A percentile compares a stretch with the other conserved stretches of the same genome.
phyloP scores from a whole-genome alignment of 2,888 invertebrate genomes.

The Incurvaria masculella region DNA sequence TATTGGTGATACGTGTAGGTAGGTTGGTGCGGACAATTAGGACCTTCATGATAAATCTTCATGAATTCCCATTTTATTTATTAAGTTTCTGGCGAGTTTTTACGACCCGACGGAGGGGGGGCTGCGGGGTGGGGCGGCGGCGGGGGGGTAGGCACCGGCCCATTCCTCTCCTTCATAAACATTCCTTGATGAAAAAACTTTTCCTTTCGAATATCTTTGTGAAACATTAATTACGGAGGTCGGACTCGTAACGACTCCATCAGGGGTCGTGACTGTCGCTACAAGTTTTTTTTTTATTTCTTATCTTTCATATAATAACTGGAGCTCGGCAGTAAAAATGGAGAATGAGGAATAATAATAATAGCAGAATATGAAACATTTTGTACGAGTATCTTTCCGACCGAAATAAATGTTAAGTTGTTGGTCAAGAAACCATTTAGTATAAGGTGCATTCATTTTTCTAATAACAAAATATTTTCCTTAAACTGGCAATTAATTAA shows the following conservation, averaged over 20 bases:
- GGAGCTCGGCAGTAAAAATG: too few species aligned
- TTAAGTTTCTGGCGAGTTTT: constrained; percentile 52
- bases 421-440: too few species aligned
- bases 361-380: too few species aligned
- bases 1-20: too few species aligned
- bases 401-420: too few species aligned
- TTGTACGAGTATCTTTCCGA: too few species aligned
- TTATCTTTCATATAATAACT: not conserved
- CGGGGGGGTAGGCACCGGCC: not conserved
- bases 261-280: not conserved
- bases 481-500: too few species aligned
- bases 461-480: too few species aligned
- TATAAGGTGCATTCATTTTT: too few species aligned
- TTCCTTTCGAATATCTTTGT: constrained; percentile 40
- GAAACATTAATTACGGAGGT: constrained; percentile 51
- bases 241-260: not conserved
- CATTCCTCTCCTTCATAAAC: not conserved
- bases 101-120: constrained; percentile 41
- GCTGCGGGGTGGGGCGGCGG: constrained; percentile 25
- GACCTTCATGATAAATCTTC: constrained; percentile 47
- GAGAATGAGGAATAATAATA: too few species aligned
- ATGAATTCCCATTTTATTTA: constrained; percentile 51
- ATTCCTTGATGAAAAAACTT: constrained; percentile 49
- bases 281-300: not conserved
- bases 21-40: too few species aligned